Base-by-base conservation (phyloP, 2,888 invertebrate genomes). In the Drosophila formosana region DNA sequence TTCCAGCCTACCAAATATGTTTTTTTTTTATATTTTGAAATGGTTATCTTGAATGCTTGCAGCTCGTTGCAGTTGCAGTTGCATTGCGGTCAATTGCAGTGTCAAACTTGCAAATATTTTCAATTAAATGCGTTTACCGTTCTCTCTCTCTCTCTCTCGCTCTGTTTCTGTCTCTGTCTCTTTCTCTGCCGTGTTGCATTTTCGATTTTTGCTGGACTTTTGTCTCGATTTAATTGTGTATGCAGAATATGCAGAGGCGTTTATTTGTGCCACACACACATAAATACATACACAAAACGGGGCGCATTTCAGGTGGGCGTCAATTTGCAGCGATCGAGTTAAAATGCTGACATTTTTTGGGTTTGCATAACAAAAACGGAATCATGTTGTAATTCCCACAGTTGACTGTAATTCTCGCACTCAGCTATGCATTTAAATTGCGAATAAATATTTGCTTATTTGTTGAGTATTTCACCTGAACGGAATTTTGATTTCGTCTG, bases 41-140 rank as follows among this genome's bases (percentile, higher is more conserved):
- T 65, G 23, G 49, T 39, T 75, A 72, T 75, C 50, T 61, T 66
- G 57, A 11, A 52, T 74, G 55, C 47, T 30, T 55, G 60, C 62
- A 64, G 49, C 41, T 66, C 43, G 58, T n/a, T 37, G n/a, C 37
- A 37, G 34, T 43, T 74, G 70, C 72, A 78, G 68, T 66, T 71
- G 72, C 55, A 67, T 66, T 83, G 83, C 78, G 83, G 83, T 83
- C 82, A 80, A 68, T 80, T 51, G 79, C 82, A 79, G 82, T 83
- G 82, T 77, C 83, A 82, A 84, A 82, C 75, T 79, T 71, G 75
- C 65, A 87, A 83, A 84, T 84, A 87, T 82, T 83, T 87, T 83
- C 88, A 83, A 83, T 87, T 83, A 84, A 83, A 83, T 75, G 70
- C 72, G 49, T 74, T 75, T 75, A 64, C 65, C 70, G 25, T 52